phyloP scores from a whole-genome alignment of 2,888 invertebrate genomes.

The Microplitis manilae region DNA sequence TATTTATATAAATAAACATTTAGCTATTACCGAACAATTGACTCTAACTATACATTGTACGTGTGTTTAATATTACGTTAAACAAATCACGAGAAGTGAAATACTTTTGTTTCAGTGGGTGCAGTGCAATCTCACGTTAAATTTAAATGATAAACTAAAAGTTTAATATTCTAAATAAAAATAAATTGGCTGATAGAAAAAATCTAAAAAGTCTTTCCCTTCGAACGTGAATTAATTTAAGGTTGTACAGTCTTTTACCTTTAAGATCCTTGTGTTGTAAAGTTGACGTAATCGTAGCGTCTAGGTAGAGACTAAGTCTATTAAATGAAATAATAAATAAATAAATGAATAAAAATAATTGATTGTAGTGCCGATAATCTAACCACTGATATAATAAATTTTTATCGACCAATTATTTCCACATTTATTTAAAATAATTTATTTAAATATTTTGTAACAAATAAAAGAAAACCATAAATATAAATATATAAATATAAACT shows the following conservation, averaged over 20 bases:
- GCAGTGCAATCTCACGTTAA: background rate
- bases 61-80: slow-evolving; percentile 63
- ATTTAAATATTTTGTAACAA: background rate
- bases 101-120: slow-evolving; percentile 48
- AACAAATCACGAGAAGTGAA: slow-evolving; percentile 51
- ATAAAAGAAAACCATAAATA: background rate
- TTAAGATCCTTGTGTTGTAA: slow-evolving; percentile 70
- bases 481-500: no score
- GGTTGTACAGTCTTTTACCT: slow-evolving; percentile 70
- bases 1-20: slow-evolving; percentile 67
- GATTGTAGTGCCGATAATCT: slow-evolving; percentile 58
- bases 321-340: slow-evolving; percentile 54
- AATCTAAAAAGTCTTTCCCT: slow-evolving; percentile 40
- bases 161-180: background rate
- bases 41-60: slow-evolving; percentile 64
- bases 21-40: slow-evolving; percentile 66
- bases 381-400: slow-evolving; percentile 64
- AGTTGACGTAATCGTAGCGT: slow-evolving; percentile 71
- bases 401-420: slow-evolving; percentile 22
- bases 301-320: slow-evolving; percentile 67
- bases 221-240: slow-evolving; percentile 60
- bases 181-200: slow-evolving; percentile 2
- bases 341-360: slow-evolving; percentile 58
- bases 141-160: background rate
- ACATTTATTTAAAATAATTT: slow-evolving; percentile 21